These are phyloP conservation scores for Glaucomys volans DNA, from an alignment of 2,113 vertebrate species.

Conservation along the genomic window DNA sequence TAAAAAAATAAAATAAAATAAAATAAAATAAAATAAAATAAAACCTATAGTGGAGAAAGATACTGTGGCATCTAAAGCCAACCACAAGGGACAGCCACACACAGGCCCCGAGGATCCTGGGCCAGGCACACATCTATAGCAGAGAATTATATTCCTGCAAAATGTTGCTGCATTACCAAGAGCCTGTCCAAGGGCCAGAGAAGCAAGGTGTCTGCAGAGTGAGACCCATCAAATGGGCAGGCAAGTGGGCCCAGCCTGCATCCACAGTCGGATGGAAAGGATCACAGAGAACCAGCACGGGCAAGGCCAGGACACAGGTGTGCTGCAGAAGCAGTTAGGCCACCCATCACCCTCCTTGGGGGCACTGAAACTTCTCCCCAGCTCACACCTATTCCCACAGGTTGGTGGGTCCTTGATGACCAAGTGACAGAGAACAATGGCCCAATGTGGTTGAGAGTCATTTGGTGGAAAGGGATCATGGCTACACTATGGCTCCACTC, in stretches of 20 bases:
- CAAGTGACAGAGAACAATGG: neutral
- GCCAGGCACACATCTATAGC: neutral
- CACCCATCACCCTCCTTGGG: neutral
- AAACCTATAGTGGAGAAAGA: slow-evolving; percentile 12
- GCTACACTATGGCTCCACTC: neutral
- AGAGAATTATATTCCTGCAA: neutral
- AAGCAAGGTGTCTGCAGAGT: neutral
- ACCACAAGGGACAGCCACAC: neutral
- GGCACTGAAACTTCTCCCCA: neutral
- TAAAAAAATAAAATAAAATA: no score
- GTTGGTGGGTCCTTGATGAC: neutral
- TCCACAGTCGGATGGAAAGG: rapidly evolving
- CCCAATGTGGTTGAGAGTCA: neutral
- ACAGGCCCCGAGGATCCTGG: neutral
- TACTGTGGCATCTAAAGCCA: neutral
- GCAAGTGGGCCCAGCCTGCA: neutral
- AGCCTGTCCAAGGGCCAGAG: neutral
- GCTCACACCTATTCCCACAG: neutral
- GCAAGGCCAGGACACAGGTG: neutral
- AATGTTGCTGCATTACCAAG: neutral
- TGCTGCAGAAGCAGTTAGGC: neutral
- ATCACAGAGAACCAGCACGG: neutral
- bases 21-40: no score
- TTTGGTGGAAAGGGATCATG: neutral
- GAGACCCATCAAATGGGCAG: neutral